These are phyloP conservation scores for Trichomalopsis sarcophagae DNA, from an alignment of 1,140 invertebrate species.

Conservation along the genomic window DNA sequence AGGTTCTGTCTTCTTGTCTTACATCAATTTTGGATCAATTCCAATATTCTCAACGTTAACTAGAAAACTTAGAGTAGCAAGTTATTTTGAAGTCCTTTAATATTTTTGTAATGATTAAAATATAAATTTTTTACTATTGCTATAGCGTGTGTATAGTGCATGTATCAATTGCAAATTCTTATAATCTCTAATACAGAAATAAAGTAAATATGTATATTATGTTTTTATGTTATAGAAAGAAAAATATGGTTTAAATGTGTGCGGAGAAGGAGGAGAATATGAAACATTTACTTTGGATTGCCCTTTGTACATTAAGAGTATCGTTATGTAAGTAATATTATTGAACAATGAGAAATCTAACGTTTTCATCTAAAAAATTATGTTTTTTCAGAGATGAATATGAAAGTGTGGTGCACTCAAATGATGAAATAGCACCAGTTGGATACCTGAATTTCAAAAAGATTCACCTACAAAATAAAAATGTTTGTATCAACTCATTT, in stretches of 20 bases:
- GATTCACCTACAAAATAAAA: slow-evolving; percentile 85
- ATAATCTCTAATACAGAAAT: not conserved
- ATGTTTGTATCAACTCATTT: slow-evolving; percentile 57
- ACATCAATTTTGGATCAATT: slow-evolving; percentile 61
- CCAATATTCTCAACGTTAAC: slow-evolving; percentile 54
- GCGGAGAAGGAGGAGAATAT: slow-evolving; percentile 99
- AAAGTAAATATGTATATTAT: slow-evolving; percentile 41
- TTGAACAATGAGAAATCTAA: slow-evolving; percentile 18
- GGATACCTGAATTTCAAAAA: slow-evolving; percentile 93
- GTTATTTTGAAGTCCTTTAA: slow-evolving; percentile 41
- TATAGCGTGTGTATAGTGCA: not conserved
- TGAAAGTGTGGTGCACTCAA: slow-evolving; percentile 90
- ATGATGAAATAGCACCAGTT: slow-evolving; percentile 94
- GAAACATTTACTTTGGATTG: slow-evolving; percentile 98
- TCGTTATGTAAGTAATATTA: slow-evolving; percentile 87
- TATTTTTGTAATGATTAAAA: not conserved
- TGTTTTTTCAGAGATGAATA: slow-evolving; percentile 85
- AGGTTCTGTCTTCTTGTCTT: slow-evolving; percentile 46
- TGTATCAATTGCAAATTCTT: not conserved
- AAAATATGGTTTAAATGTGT: slow-evolving; percentile 97
- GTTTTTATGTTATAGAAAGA: slow-evolving; percentile 80
- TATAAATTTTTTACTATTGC: not conserved
- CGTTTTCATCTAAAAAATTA: slow-evolving; percentile 50
- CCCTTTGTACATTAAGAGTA: slow-evolving; percentile 93
- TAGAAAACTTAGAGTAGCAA: slow-evolving; percentile 17